Conservation (phyloP, 2,888 invertebrate species). For the Syritta pipiens region DNA sequence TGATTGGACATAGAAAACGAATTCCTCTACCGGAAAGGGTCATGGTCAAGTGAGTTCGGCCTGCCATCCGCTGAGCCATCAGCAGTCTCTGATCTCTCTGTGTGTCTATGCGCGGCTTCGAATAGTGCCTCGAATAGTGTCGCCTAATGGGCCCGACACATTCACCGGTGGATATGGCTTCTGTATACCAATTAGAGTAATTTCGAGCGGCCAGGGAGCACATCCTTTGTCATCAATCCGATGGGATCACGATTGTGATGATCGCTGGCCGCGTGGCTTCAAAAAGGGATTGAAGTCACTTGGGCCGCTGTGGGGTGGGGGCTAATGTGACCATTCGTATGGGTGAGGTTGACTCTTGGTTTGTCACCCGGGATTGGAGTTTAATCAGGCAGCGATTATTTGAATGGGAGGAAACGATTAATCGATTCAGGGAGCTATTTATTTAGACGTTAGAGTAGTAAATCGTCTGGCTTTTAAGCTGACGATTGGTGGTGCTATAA, state of each 20-base stretch:
- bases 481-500: too few relatives aligned
- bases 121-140: conserved; percentile 58
- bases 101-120: too few relatives aligned
- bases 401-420: conserved; percentile 38
- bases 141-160: conserved; percentile 44
- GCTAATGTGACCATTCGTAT: conserved; percentile 62
- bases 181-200: conserved; percentile 63
- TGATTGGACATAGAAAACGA: conserved; percentile 14
- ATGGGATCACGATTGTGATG: conserved; percentile 55
- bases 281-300: conserved; percentile 53
- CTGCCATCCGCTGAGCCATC: conserved; percentile 37
- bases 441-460: too few relatives aligned
- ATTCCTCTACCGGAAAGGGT: conserved; percentile 63
- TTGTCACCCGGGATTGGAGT: conserved; percentile 55
- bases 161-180: conserved; percentile 29
- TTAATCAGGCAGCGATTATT: conserved; percentile 15
- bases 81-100: conserved; percentile 41
- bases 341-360: conserved; percentile 28
- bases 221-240: conserved; percentile 64
- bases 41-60: conserved; percentile 47
- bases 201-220: conserved; percentile 18
- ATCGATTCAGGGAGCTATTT: conserved; percentile 17
- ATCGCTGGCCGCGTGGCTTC: background rate
- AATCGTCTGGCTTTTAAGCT: too few relatives aligned
- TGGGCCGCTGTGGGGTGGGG: conserved; percentile 10